Evolutionary conservation across 2,113 vertebrate genomes (phyloP).

Genomic region (Empidonax alnorum): DNA sequence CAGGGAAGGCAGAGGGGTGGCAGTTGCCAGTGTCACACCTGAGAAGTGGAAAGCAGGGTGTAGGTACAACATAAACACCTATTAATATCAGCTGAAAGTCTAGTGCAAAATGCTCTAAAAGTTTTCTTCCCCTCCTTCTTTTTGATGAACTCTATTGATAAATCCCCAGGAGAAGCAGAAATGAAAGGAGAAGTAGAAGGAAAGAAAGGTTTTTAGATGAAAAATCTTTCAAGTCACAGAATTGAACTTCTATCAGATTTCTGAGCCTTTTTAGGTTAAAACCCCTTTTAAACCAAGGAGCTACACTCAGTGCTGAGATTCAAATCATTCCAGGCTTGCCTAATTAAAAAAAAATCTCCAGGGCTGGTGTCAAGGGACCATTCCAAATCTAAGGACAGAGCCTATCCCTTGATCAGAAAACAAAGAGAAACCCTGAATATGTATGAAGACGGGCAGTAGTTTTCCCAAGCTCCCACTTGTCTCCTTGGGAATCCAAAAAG

Average conservation of each 20-base stretch:
- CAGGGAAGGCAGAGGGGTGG: not conserved
- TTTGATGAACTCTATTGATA: not conserved
- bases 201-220: not conserved
- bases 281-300: not conserved
- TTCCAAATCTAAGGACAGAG: not conserved
- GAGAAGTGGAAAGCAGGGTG: not conserved
- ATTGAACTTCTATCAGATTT: constrained; percentile 7
- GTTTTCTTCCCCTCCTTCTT: not conserved
- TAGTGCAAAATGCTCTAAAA: not conserved
- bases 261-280: constrained; percentile 23
- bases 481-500: constrained; percentile 27
- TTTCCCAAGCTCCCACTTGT: constrained; percentile 30
- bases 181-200: not conserved
- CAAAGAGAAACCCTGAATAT: constrained; percentile 51
- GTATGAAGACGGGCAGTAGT: constrained; percentile 21
- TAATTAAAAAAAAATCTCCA: constrained; percentile 13
- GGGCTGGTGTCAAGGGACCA: not conserved
- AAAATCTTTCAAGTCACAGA: not conserved
- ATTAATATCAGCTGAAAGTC: not conserved
- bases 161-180: not conserved
- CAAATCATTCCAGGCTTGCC: not conserved
- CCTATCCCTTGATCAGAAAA: constrained; percentile 38
- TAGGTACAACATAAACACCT: not conserved
- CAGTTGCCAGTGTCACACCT: not conserved
- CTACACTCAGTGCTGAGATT: not conserved